Percentiles rank a stretch among this genome's conserved stretches.
These are phyloP conservation scores for Himalopsyche japonica DNA, from an alignment of 2,888 invertebrate genomes.

Conservation along the genomic window DNA sequence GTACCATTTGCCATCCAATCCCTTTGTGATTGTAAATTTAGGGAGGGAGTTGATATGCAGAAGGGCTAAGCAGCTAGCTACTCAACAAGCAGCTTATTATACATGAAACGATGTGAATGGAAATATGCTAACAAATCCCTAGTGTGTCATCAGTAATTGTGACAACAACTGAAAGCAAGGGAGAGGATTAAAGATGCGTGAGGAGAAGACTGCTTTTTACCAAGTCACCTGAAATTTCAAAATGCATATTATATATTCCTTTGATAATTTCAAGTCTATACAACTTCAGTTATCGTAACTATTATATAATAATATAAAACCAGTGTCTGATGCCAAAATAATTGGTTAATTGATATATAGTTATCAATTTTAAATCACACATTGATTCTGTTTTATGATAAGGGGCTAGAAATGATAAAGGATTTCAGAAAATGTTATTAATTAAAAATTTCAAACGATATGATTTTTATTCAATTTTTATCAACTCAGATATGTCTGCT, in stretches of 20 bases:
- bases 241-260: not conserved
- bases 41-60: not conserved
- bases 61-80: not conserved
- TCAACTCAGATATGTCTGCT: too few species aligned
- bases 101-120: constrained; percentile 7
- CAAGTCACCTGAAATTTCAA: not conserved
- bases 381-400: too few species aligned
- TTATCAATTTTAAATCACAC: too few species aligned
- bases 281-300: not conserved
- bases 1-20: not conserved
- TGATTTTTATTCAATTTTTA: too few species aligned
- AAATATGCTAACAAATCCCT: constrained; percentile 32
- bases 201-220: not conserved
- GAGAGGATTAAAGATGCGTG: not conserved
- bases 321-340: too few species aligned
- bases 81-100: not conserved
- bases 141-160: constrained; percentile 38
- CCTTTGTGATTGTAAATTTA: not conserved
- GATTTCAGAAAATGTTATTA: too few species aligned
- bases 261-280: not conserved
- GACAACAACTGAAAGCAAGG: constrained; percentile 24
- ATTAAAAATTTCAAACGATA: too few species aligned
- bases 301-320: too few species aligned
- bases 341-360: too few species aligned
- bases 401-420: too few species aligned